Conservation (phyloP, 1,140 invertebrate genomes). For the Hesperophylax magnus region DNA sequence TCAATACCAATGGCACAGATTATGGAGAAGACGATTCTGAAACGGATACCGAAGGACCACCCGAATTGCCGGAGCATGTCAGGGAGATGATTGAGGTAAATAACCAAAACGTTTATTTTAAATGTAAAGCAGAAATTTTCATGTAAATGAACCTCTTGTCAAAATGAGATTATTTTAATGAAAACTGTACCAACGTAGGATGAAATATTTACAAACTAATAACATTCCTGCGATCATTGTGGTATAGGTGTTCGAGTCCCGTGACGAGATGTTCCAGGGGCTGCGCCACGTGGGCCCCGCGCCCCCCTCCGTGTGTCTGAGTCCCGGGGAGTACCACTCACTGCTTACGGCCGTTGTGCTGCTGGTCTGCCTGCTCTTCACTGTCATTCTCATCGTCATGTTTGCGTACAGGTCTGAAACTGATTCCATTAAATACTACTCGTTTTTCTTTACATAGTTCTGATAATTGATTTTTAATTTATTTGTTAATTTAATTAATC, state of each 20-base stretch:
- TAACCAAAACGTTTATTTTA: too few species aligned
- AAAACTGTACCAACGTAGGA: too few species aligned
- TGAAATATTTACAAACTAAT: too few species aligned
- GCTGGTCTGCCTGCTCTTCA: conserved; percentile 78
- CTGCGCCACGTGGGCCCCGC: conserved; percentile 72
- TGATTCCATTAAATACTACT: too few species aligned
- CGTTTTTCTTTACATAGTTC: too few species aligned
- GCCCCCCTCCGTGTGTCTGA: conserved; percentile 79
- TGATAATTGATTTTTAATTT: too few species aligned
- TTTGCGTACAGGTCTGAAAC: conserved; percentile 77
- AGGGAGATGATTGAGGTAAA: conserved; percentile 88
- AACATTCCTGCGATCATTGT: neutral
- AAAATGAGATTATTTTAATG: too few species aligned
- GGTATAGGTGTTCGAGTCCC: conserved; percentile 76
- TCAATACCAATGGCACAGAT: conserved; percentile 60
- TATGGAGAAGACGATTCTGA: conserved; percentile 59
- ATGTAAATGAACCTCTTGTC: too few species aligned
- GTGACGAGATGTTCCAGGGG: conserved; percentile 78
- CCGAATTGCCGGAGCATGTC: conserved; percentile 80
- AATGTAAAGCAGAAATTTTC: too few species aligned
- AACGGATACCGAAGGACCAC: conserved; percentile 67
- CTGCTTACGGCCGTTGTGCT: conserved; percentile 80
- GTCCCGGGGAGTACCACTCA: conserved; percentile 82
- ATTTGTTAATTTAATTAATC: too few species aligned
- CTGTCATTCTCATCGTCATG: conserved; percentile 75